Conservation (phyloP, 2,113 vertebrate genomes). For the Alouatta palliata region DNA sequence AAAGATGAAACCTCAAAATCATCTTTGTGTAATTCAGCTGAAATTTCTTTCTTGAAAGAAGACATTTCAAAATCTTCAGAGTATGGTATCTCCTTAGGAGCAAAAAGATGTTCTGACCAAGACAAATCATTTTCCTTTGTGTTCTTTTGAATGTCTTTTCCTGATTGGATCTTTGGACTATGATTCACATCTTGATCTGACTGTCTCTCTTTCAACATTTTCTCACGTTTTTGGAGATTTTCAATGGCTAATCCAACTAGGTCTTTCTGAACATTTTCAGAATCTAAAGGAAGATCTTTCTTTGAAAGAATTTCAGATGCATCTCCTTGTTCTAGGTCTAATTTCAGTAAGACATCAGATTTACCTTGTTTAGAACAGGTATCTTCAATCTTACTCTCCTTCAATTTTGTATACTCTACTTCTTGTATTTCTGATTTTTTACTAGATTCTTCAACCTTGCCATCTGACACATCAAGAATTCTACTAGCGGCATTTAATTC, state of each 20-base stretch:
- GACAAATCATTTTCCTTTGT: slow-evolving; percentile 63
- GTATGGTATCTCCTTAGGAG: slow-evolving; percentile 73
- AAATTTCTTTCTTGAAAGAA: slow-evolving; percentile 80
- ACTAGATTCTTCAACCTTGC: slow-evolving; percentile 70
- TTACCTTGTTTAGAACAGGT: slow-evolving; percentile 57
- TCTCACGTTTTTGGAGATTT: slow-evolving; percentile 63
- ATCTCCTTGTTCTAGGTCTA: slow-evolving; percentile 78
- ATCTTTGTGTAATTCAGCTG: slow-evolving; percentile 82
- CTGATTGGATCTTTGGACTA: slow-evolving; percentile 41
- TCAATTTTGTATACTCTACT: slow-evolving; percentile 80
- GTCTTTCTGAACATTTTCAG: slow-evolving; percentile 65
- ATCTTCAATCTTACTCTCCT: slow-evolving; percentile 74
- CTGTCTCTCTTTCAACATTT: slow-evolving; percentile 39
- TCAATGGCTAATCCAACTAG: slow-evolving; percentile 48
- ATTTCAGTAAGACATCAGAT: slow-evolving; percentile 79
- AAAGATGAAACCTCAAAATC: slow-evolving; percentile 85
- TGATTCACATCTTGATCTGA: slow-evolving; percentile 49
- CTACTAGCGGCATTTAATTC: slow-evolving; percentile 59
- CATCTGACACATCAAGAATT: slow-evolving; percentile 54
- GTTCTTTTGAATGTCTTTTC: slow-evolving; percentile 63
- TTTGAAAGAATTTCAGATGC: slow-evolving; percentile 71
- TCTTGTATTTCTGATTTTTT: slow-evolving; percentile 87
- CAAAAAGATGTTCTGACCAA: slow-evolving; percentile 70
- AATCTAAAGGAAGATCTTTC: slow-evolving; percentile 67
- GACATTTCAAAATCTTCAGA: slow-evolving; percentile 83